Conservation (phyloP, 2,888 invertebrate species). For the Phortica okadai region DNA sequence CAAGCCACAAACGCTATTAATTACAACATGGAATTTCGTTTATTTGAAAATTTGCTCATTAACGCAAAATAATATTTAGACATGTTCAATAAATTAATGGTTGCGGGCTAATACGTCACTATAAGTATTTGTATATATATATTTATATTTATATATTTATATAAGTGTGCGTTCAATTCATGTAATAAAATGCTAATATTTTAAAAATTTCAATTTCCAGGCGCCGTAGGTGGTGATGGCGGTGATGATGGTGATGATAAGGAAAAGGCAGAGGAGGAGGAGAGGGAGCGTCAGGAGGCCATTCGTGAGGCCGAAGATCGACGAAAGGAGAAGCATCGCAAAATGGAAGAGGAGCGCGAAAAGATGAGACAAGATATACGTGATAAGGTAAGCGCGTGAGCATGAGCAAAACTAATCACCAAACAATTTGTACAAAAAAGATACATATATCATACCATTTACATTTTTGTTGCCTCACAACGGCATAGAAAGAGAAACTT, state of each 20-base stretch:
- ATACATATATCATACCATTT: background rate
- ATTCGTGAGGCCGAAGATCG: constrained; percentile 98
- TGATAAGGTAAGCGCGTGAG: constrained; percentile 90
- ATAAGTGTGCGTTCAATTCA: background rate
- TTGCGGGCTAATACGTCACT: background rate
- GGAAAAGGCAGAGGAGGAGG: constrained; percentile 98
- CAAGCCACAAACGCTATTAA: constrained; percentile 6
- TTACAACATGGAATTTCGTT: constrained; percentile 21
- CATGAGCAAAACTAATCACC: background rate
- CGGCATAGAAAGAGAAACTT: too few relatives aligned
- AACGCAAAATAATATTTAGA: constrained; percentile 5
- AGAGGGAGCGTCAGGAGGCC: constrained; percentile 98
- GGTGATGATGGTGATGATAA: constrained; percentile 95
- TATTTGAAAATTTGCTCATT: constrained; percentile 13
- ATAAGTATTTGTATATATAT: background rate
- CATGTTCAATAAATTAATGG: constrained; percentile 14
- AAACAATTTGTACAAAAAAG: background rate
- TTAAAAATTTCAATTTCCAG: constrained; percentile 77
- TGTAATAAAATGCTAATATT: background rate
- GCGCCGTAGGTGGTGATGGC: constrained; percentile 94
- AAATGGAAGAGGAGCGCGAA: constrained; percentile 99
- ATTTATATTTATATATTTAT: background rate
- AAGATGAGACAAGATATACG: constrained; percentile 99
- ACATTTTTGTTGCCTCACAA: background rate
- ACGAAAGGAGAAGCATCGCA: constrained; percentile 99